Base-by-base conservation (phyloP, 2,797 vertebrate genomes). In the Fistularia commersonii region DNA sequence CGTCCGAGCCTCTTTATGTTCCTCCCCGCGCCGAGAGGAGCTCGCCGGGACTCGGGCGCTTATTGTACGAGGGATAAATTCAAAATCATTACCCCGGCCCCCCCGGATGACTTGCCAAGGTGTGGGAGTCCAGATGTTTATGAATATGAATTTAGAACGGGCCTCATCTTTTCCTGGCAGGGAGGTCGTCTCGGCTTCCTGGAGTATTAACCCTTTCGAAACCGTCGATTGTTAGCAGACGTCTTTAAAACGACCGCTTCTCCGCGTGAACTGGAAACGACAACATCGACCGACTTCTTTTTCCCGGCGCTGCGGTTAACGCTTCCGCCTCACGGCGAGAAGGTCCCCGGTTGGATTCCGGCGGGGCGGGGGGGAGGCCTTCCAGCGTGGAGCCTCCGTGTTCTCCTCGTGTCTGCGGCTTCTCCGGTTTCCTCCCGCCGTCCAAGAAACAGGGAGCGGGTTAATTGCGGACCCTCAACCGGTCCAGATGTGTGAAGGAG, bases 51-150 rank as follows among this genome's bases (percentile, higher is more conserved):
- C n/a, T 39, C 6, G 7, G 10, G 60, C 61, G 55, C 59, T 71
- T 62, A 60, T 82, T 84, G 70, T 61, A 53, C 48, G 41, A 70
- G 68, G 68, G 74, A 62, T 79, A 52, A 71, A 85, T 84, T 78
- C 58, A 74, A 81, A 85, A 81, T 86, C 79, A 82, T 79, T 69
- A 72, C 71, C 71, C 67, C 72, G 66, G 58, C 57, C 87, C 84
- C 84, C 87, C n/a, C n/a, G 79, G 70, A 81, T 83, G 86, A 81
- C 69, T 79, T 57, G 63, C 76, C n/a, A 80, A 83, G 76, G 71
- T 81, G 72, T 72, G 72, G 74, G 73, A 73, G 69, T 70, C 83
- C 87, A 89, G 83, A 89, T 89, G 86, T 86, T 83, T 83, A 80
- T 87, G 84, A 83, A 87, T 88, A 86, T 86, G 72, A 81, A 87